Conservation (phyloP, 2,888 invertebrate genomes). For the Rhynchonema sp. region DNA sequence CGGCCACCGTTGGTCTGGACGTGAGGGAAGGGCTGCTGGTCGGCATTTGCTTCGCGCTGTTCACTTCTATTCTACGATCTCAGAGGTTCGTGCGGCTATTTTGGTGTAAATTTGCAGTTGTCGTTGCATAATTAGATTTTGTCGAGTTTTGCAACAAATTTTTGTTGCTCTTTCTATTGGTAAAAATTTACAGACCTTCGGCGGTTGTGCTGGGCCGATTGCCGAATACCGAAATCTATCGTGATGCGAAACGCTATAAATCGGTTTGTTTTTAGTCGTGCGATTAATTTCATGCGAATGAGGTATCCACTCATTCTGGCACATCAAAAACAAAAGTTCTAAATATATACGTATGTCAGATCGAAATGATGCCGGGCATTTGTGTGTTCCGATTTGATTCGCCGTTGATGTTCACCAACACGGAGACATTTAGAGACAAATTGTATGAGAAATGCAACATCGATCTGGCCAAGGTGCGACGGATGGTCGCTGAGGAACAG, state of each 20-base stretch:
- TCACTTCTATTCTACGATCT: constrained; percentile 48
- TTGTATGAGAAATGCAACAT: background rate
- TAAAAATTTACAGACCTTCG: background rate
- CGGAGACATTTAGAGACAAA: background rate
- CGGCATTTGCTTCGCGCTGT: constrained; percentile 51
- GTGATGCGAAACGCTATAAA: background rate
- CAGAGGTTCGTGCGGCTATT: constrained; percentile 25
- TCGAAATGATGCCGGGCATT: background rate
- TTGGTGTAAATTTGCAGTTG: background rate
- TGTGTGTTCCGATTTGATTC: background rate
- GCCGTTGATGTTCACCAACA: constrained; percentile 1
- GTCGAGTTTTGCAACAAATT: background rate
- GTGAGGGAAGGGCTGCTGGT: constrained; percentile 59
- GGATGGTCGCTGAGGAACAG: background rate
- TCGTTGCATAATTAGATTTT: background rate
- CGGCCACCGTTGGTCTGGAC: constrained; percentile 51
- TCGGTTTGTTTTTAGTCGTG: background rate
- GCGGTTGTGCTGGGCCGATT: background rate
- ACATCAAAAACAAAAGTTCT: no score
- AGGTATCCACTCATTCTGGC: no score
- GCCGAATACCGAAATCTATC: background rate
- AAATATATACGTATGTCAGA: constrained; percentile 33
- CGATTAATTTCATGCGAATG: background rate
- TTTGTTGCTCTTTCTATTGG: background rate
- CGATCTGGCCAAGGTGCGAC: background rate